Evolutionary conservation across 2,113 vertebrate genomes (phyloP), one percentile per base, ranked within the genome.

Genomic region (Cygnus atratus): DNA sequence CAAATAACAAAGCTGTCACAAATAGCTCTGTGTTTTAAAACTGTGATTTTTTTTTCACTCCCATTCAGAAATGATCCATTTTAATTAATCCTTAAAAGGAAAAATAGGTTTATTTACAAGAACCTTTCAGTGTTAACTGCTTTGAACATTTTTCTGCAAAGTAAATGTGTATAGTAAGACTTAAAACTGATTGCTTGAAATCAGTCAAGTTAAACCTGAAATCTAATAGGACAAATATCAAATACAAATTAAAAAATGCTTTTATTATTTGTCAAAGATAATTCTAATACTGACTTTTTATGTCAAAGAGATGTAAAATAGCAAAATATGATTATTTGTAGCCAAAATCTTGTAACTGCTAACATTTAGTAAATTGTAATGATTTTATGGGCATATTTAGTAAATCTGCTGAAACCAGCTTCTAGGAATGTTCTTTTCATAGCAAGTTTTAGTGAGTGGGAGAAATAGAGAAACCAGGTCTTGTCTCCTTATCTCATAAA

Each of bases 1-100:
- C 88, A 97, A 94, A 97, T 97, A 97, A 95, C 11, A 90, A 71
- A 94, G 92, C 57, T 80, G 20, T 93, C 95, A 54, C 92, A 90
- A 66, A 44, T 65, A 95, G 54, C 62, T 67, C 67, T 87, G 20
- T 90, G 54, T 88, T 95, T 97, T 95, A 93, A 95, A 67, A 88
- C 76, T 8, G 90, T 91, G 17, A 57, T 83, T 35, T 76, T 57
- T 31, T 90, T 94, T 85, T 19, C 66, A 52, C 6, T 94, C 5
- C 22, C n/a, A 96, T 93, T 95, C 87, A 93, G 83, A 85, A 67
- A 70, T 5, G 88, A 95, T 75, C 71, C 41, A 67, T 74, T 86
- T 87, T 92, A 96, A 96, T 93, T 96, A 93, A 89, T 83, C 37
- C 0, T 1, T 67, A 76, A 61, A 93, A 80, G 16, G 28, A 74